Evolutionary conservation across 2,113 vertebrate genomes (phyloP).

Genomic region (Miniopterus natalensis): DNA sequence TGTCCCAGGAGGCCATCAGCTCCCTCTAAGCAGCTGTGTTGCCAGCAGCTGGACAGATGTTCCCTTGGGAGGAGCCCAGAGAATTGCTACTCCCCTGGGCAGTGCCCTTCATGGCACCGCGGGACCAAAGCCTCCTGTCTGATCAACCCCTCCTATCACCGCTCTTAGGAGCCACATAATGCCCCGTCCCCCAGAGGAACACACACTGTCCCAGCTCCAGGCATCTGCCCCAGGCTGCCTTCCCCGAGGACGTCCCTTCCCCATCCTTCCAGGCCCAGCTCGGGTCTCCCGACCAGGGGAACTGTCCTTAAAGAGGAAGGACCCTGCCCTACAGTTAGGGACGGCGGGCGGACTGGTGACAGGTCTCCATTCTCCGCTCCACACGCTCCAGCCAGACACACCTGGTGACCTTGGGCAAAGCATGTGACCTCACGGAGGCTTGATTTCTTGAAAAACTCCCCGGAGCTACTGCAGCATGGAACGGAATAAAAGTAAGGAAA

Average conservation of each 20-base stretch:
- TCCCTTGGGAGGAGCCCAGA: not conserved
- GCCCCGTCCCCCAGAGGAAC: not conserved
- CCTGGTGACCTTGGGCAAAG: not conserved
- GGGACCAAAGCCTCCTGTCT: not conserved
- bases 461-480: not conserved
- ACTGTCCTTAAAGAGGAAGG: not conserved
- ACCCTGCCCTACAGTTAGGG: not conserved
- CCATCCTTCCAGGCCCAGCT: not conserved
- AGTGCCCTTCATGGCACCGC: not conserved
- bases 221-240: not conserved
- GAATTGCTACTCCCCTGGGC: accelerated
- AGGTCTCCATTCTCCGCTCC: not conserved
- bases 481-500: not conserved
- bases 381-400: not conserved
- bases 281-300: not conserved
- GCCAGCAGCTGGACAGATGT: not conserved
- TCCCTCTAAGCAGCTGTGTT: not conserved
- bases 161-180: not conserved
- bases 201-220: accelerated
- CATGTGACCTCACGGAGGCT: not conserved
- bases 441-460: not conserved
- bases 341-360: accelerated
- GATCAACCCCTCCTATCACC: no score
- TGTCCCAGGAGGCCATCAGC: not conserved
- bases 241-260: accelerated